Conservation (phyloP, 2,797 vertebrate species). For the Macropus fuliginosus region DNA sequence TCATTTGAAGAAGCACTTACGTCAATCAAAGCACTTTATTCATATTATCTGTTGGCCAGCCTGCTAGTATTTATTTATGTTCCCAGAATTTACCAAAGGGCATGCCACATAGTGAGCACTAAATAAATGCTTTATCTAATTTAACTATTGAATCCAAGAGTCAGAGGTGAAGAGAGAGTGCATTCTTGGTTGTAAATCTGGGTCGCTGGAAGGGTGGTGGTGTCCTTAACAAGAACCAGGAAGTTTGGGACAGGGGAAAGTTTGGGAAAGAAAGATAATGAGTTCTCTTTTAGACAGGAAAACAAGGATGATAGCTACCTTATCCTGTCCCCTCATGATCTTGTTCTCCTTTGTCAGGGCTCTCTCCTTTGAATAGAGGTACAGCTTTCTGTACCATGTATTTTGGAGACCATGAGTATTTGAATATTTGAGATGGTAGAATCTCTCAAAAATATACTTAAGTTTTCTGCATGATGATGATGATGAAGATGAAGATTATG, state of each 20-base stretch:
- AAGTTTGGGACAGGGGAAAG: not conserved
- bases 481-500: not conserved
- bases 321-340: not conserved
- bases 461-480: not conserved
- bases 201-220: not conserved
- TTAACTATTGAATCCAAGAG: not conserved
- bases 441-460: not conserved
- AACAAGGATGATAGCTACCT: not conserved
- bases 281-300: not conserved
- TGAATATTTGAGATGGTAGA: not conserved
- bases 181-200: not conserved
- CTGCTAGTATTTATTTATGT: not conserved
- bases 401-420: not conserved
- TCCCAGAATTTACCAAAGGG: not conserved
- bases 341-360: not conserved
- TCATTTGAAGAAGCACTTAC: not conserved
- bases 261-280: not conserved
- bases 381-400: not conserved
- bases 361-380: not conserved
- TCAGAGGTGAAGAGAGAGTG: not conserved
- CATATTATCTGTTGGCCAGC: not conserved
- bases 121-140: not conserved
- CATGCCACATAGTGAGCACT: not conserved
- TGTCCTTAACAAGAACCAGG: not conserved
- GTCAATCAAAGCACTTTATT: not conserved